Evolutionary conservation across 1,140 invertebrate genomes (phyloP), one percentile per base, ranked within the genome.

Genomic region (Pseudomyrmex pallidus): DNA sequence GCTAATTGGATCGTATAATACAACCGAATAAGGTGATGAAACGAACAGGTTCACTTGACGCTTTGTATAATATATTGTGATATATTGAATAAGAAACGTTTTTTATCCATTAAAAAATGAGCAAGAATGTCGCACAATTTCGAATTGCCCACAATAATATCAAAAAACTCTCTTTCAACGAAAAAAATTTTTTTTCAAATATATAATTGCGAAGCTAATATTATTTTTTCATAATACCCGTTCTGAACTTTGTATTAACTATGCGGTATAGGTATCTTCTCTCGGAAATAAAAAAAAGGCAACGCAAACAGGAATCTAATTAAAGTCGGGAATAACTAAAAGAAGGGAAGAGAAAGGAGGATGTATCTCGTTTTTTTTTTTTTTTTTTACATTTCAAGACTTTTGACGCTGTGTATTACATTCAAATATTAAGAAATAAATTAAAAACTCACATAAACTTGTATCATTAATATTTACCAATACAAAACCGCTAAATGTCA

Each of bases 1-100:
- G 56, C 84, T 89, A 88, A 88, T 88, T 88, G 83, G 86, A 85
- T 85, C 76, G 62, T 76, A 74, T 87, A 87, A 88, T 83, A 80
- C 59, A 88, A 85, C 77, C 83, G 83, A 82, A 72, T 63, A n/a
- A 87, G 70, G 57, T 87, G 87, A 88, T 87, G 80, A 87, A 88
- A 87, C 82, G 66, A 87, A 87, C 78, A 72, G 74, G 59, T 88
- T 87, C 62, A 84, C 85, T 87, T 52, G 70, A 82, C 62, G 74
- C 57, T 63, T 74, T 74, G 72, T 48, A 48, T 74, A 74, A 74
- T 74, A 74, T 35, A 35, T 35, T 35, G 35, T 35, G 35, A 35
- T 35, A 35, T 64, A 82, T 82, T 63, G 78, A 74, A 82, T 74
- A 46, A 62, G 25, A 63, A 63, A 17, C 74, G 57, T 46, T 74